Percentiles rank a stretch among this genome's conserved stretches.
These are phyloP conservation scores for Oxytorus armatus DNA, from an alignment of 2,888 invertebrate species.

Conservation along the genomic window DNA sequence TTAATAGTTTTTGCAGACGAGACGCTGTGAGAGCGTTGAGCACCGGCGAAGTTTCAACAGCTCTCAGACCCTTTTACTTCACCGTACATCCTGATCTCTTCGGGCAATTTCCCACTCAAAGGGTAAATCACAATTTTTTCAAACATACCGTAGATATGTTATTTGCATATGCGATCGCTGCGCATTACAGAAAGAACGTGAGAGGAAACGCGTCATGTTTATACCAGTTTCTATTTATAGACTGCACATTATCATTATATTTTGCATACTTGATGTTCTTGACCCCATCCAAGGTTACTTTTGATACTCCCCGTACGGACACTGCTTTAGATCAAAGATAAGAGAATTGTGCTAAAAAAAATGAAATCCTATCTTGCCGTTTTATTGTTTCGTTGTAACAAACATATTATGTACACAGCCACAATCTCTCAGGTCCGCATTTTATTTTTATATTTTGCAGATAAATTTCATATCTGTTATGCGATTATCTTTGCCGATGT, in stretches of 20 bases:
- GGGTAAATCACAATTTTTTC: constrained; percentile 89
- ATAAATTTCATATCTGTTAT: too few species aligned
- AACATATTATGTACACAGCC: not conserved
- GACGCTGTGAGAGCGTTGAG: constrained; percentile 85
- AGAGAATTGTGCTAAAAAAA: not conserved
- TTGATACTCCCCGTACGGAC: not conserved
- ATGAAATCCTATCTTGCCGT: not conserved
- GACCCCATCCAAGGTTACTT: constrained; percentile 60
- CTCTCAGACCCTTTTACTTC: constrained; percentile 97
- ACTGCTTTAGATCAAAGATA: constrained; percentile 7
- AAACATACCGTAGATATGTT: not conserved
- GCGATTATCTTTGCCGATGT: too few species aligned
- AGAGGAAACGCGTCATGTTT: not conserved
- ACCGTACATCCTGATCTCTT: constrained; percentile 98
- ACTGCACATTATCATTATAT: constrained; percentile 41
- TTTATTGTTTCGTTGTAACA: not conserved
- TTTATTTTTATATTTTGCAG: too few species aligned
- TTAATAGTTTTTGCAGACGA: constrained; percentile 77
- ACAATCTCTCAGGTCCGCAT: too few species aligned
- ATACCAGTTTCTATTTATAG: constrained; percentile 70
- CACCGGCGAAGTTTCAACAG: constrained; percentile 94
- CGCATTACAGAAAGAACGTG: not conserved
- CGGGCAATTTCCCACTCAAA: constrained; percentile 95
- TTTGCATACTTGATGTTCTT: constrained; percentile 32
- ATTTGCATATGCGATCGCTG: constrained; percentile 9